Base-by-base conservation (phyloP, 2,888 invertebrate species). In the Coleophora flavipennella region DNA sequence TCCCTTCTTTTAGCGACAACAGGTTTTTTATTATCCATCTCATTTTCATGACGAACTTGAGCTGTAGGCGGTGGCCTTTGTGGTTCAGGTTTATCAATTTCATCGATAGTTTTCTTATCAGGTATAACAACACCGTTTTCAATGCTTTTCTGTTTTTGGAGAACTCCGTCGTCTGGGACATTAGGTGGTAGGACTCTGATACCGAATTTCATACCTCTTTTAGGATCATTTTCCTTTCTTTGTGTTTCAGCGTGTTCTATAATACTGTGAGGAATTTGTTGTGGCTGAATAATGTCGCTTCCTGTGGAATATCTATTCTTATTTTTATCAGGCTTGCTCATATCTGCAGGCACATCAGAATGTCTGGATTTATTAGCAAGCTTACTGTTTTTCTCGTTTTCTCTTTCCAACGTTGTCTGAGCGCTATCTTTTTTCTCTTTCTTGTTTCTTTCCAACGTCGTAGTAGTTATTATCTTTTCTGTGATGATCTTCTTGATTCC, bases 141-240 rank as follows among this genome's bases (percentile, higher is more conserved):
- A 8, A 80, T 58, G 38, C 55, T 74, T 43, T 81, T 84, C 39
- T 81, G 78, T 51, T 74, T 84, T 20, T 20, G 20, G 11, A 85
- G 51, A 1, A 85, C 75, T 25, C 85, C 86, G 49, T 86, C 86
- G 55, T 86, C 84, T 26, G 85, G 85, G 28, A 86, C 72, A 43
- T 85, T 86, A 4, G 86, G 86, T 10, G 89, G 89, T 3, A 91
- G 65, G 1, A 91, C 91, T 57, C 89, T 83, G 38, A 91, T 88
- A 0, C 91, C 91, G 39, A 91, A 91, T 61, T 91, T 91, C 67
- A 88, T 86, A 35, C 85, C 88, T 43, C 86, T 85, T 49, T 86
- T 86, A 0, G 80, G 73, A 42, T 88, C 88, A 33, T 85, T 78
- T 49, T 87, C 88, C 45, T 80, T 76, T 58, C 86, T 88, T 54